A percentile compares a stretch with the other conserved stretches of the same genome.
These are phyloP conservation scores for Athene cunicularia DNA, from an alignment of 2,113 vertebrate species.

Conservation along the genomic window DNA sequence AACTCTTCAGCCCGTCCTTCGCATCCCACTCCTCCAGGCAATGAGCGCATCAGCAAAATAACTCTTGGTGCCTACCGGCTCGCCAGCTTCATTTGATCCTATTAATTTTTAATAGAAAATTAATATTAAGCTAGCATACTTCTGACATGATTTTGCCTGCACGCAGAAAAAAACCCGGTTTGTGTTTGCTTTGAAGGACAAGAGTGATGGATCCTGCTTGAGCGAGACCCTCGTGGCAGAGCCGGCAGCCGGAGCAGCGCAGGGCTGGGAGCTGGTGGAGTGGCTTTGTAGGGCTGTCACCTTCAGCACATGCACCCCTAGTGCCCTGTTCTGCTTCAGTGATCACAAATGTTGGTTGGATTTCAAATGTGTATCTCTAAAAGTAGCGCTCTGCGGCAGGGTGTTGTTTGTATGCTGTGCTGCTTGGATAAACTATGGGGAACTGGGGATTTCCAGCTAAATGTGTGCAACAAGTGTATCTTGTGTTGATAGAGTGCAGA, in stretches of 20 bases:
- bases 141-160: background rate
- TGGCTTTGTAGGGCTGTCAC: background rate
- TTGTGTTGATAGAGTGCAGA: conserved; percentile 70
- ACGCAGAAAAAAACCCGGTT: background rate
- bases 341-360: background rate
- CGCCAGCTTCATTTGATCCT: background rate
- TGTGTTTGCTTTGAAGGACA: background rate
- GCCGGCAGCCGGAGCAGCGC: accelerated
- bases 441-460: conserved; percentile 17
- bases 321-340: background rate
- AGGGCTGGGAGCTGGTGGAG: background rate
- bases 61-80: background rate
- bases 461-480: conserved; percentile 68
- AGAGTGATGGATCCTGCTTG: background rate
- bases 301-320: background rate
- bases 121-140: background rate
- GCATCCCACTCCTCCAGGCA: accelerated
- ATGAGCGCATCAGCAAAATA: accelerated
- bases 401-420: conserved; percentile 52
- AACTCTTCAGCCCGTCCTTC: background rate
- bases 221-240: background rate
- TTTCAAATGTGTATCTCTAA: conserved; percentile 1
- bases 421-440: conserved; percentile 34
- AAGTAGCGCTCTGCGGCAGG: conserved; percentile 33
- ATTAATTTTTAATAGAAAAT: conserved; percentile 61